Percentiles rank a stretch among this genome's conserved stretches.
phyloP scores from a whole-genome alignment of 2,113 vertebrate genomes.

The Takifugu flavidus region DNA sequence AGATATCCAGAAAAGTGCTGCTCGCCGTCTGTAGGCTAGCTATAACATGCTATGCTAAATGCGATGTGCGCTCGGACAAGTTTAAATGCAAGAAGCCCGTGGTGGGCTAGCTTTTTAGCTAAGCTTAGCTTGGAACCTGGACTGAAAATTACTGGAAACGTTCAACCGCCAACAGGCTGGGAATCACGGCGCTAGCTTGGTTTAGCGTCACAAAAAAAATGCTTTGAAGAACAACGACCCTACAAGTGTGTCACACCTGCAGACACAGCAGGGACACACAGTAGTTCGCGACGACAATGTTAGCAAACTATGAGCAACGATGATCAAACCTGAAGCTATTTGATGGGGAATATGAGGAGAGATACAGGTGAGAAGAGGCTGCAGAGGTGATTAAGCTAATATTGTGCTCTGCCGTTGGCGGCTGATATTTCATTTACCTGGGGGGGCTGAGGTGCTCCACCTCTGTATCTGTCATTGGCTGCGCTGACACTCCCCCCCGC shows the following conservation, averaged over 20 bases:
- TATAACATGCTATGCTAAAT: no score
- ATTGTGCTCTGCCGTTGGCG: slow-evolving; percentile 53
- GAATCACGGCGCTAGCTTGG: no score
- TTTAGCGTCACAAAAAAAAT: no score
- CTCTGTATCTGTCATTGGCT: slow-evolving; percentile 51
- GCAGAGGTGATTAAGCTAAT: slow-evolving; percentile 59
- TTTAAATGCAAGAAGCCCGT: neutral
- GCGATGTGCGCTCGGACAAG: neutral
- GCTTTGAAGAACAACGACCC: no score
- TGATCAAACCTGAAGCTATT: neutral
- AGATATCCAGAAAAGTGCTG: neutral
- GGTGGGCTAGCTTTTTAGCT: neutral
- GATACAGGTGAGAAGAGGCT: slow-evolving; percentile 2
- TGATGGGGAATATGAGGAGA: neutral
- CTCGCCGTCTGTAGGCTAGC: no score
- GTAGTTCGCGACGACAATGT: no score
- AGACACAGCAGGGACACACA: no score
- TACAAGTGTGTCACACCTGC: no score
- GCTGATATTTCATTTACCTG: slow-evolving; percentile 70
- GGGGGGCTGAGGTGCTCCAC: slow-evolving; percentile 46
- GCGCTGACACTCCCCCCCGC: slow-evolving; percentile 31
- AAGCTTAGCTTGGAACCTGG: neutral
- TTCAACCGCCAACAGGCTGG: no score
- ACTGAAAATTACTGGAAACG: no score
- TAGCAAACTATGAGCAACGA: no score